Conservation (phyloP, 1,140 invertebrate species). For the Lamellibrachia luymesi region DNA sequence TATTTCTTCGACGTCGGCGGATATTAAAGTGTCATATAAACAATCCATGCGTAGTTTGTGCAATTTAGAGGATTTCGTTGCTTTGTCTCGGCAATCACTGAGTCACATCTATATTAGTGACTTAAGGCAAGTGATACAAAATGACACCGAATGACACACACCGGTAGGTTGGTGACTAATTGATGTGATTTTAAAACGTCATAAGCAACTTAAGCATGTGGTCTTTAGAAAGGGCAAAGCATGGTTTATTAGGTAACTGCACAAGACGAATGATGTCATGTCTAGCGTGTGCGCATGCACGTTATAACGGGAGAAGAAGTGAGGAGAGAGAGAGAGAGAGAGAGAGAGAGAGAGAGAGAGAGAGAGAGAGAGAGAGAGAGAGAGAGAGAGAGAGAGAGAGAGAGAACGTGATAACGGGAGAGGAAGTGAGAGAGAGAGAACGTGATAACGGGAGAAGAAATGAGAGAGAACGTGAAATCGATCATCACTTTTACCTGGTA, state of each 20-base stretch:
- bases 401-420: constrained; percentile 10
- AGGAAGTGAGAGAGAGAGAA: not conserved
- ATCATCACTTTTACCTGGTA: not conserved
- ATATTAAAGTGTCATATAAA: not conserved
- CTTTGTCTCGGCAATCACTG: not conserved
- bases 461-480: not conserved
- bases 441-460: not conserved
- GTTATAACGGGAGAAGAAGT: not conserved
- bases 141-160: not conserved
- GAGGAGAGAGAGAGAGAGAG: not conserved
- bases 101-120: not conserved
- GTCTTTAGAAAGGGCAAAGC: not conserved
- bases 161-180: not conserved
- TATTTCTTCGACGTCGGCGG: not conserved
- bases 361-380: no score
- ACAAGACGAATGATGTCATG: not conserved
- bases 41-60: not conserved
- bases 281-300: not conserved
- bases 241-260: not conserved
- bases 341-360: no score
- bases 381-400: not conserved
- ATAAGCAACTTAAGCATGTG: not conserved
- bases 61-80: not conserved
- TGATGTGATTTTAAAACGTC: not conserved
- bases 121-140: not conserved